Conservation (phyloP, 2,113 vertebrate species). For the Eolophus roseicapilla region DNA sequence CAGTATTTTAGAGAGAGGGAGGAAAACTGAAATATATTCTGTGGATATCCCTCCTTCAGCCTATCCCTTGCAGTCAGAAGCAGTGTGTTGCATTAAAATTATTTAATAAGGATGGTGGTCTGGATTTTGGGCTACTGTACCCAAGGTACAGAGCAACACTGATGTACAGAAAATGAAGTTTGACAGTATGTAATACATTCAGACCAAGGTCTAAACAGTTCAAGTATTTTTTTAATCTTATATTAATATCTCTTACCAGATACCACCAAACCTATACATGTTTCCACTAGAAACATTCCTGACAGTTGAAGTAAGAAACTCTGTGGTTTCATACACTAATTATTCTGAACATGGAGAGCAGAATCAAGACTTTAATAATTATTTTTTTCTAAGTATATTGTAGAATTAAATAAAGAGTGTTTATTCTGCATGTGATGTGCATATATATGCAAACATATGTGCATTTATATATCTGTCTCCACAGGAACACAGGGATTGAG, state of each 20-base stretch:
- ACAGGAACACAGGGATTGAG: not conserved
- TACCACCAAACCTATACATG: not conserved
- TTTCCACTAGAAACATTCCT: not conserved
- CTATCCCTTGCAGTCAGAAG: not conserved
- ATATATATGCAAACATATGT: not conserved
- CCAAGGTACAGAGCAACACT: not conserved
- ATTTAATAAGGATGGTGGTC: not conserved
- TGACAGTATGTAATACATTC: not conserved
- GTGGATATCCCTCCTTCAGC: not conserved
- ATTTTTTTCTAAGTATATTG: not conserved
- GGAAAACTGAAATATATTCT: not conserved
- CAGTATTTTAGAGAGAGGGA: not conserved
- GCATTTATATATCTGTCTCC: not conserved
- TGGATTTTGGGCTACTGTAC: not conserved
- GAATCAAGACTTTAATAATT: not conserved
- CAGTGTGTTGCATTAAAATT: not conserved
- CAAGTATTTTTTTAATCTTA: not conserved
- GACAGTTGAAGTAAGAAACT: not conserved
- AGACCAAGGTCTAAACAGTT: not conserved
- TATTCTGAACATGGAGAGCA: not conserved
- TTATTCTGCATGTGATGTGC: not conserved
- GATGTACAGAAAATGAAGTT: not conserved
- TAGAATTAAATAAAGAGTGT: not conserved
- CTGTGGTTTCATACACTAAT: not conserved
- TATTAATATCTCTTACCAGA: not conserved